Evolutionary conservation across 2,113 vertebrate genomes (phyloP), one percentile per base, ranked within the genome.

Genomic region (Spermophilus dauricus): DNA sequence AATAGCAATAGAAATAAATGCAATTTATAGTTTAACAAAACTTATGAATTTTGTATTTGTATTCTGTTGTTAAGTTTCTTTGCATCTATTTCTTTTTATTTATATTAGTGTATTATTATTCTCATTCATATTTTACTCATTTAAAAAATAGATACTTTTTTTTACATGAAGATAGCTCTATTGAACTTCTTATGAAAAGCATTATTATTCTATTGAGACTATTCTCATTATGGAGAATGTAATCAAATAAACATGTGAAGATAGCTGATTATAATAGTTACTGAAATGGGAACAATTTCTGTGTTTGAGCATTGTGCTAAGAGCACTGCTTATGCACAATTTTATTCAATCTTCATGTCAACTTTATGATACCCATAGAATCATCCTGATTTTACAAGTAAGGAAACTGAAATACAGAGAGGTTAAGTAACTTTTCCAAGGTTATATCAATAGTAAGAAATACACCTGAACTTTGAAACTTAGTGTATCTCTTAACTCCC

Each of bases 21-120:
- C 39, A 93, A 85, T 61, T 37, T 84, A n/a, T 39, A 90, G 12
- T 37, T 12, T 67, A 85, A 69, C 2, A 89, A 72, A 76, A 45
- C 1, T 7, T 83, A 32, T 26, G 28, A 53, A 82, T 72, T 82
- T 85, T 42, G 16, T 86, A 87, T 72, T 89, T 89, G 2, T 75
- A 80, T 20, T 75, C 32, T 84, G 28, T 24, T 80, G 12, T 81
- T 89, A 96, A 32, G 5, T 84, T 2, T 67, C 24, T 96, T 91
- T 87, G 18, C 28, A 78, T 81, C 4, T 90, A 39, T 34, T 96
- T 93, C 32, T 45, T 75, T 32, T 88, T 86, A 51, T 73, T 91
- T 93, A 77, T 45, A 78, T 91, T 53, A 80, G 4, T 63, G 30
- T 63, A 70, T 51, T 8, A 17, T 58, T 89, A 81, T 61, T 96